Conservation (phyloP, 2,888 invertebrate genomes). For the Sarcophaga caerulescens region DNA sequence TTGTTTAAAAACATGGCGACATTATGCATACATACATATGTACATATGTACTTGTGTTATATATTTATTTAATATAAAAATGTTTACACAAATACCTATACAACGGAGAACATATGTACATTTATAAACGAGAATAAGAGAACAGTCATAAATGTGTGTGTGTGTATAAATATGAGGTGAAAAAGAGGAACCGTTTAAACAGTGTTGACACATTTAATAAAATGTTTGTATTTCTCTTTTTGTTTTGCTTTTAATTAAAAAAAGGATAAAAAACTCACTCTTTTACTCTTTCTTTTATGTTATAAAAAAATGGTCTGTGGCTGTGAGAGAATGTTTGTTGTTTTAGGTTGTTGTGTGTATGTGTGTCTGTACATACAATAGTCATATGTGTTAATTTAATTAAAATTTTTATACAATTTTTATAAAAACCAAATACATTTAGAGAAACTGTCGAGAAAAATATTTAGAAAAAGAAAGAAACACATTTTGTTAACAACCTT, state of each 20-base stretch:
- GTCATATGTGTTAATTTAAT: not conserved
- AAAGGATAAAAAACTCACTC: not conserved
- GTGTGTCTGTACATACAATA: not conserved
- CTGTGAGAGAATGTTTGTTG: not conserved
- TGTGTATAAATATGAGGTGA: conserved; percentile 21
- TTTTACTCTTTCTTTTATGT: not conserved
- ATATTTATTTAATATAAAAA: not conserved
- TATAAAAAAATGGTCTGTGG: too few species aligned
- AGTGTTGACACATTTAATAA: conserved; percentile 64
- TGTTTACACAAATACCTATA: not conserved
- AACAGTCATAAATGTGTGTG: not conserved
- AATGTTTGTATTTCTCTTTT: conserved; percentile 49
- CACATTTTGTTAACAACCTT: too few species aligned
- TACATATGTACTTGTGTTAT: not conserved
- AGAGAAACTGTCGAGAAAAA: not conserved
- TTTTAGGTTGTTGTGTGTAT: not conserved
- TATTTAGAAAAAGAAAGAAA: too few species aligned
- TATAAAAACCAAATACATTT: not conserved
- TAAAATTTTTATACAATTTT: not conserved
- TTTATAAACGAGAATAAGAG: not conserved
- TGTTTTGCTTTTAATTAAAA: conserved; percentile 4
- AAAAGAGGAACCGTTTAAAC: conserved; percentile 47
- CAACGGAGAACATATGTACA: not conserved
- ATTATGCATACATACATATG: not conserved
- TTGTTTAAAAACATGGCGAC: not conserved